Evolutionary conservation across 2,113 vertebrate genomes (phyloP).

Genomic region (Cercocebus atys): DNA sequence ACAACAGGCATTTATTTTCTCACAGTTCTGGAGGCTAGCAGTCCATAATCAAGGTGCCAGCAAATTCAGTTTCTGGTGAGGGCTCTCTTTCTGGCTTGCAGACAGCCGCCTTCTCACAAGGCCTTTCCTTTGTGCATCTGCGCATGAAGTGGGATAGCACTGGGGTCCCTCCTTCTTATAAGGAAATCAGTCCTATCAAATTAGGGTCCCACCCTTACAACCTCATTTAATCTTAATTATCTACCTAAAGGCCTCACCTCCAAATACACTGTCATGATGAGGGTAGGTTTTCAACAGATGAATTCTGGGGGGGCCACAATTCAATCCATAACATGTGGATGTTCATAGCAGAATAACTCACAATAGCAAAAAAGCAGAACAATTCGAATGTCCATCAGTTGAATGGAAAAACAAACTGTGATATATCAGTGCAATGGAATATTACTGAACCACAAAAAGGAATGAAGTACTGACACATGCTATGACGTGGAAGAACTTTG

Average conservation of each 20-base stretch:
- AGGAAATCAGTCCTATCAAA: not conserved
- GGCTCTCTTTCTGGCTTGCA: not conserved
- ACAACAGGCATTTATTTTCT: not conserved
- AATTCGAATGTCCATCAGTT: not conserved
- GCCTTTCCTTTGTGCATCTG: not conserved
- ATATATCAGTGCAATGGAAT: not conserved
- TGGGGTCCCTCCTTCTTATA: not conserved
- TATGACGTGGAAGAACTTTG: not conserved
- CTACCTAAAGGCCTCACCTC: not conserved
- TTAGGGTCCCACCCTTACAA: not conserved
- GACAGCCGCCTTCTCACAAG: not conserved
- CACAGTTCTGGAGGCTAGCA: not conserved
- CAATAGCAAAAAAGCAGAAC: not conserved
- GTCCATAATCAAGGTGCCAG: not conserved
- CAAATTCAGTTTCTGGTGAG: not conserved
- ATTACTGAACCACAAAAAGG: not conserved
- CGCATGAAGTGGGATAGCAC: not conserved
- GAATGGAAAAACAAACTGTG: not conserved
- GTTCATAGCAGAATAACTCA: not conserved
- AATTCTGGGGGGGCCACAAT: not conserved
- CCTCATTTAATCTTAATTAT: not conserved
- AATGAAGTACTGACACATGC: not conserved
- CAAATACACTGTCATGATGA: not conserved
- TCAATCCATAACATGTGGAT: too few species aligned
- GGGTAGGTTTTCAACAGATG: not conserved